phyloP scores from a whole-genome alignment of 2,113 vertebrate genomes.

The Fulmarus glacialis region DNA sequence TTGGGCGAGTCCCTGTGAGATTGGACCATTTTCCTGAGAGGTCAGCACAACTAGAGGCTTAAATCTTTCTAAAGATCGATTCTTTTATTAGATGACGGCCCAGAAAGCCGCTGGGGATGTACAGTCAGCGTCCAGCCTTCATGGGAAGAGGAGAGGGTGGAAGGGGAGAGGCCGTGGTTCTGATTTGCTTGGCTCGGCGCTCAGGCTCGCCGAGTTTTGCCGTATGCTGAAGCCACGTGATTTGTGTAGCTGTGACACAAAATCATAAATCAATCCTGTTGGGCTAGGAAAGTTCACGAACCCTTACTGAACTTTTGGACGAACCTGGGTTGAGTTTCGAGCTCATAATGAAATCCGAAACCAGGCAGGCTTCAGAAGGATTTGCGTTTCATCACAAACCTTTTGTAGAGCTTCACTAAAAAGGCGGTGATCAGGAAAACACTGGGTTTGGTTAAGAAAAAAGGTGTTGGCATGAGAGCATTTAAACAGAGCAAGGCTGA shows the following conservation, averaged over 20 bases:
- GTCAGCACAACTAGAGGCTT: slow-evolving; percentile 22
- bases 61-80: not conserved
- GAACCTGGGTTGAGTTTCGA: slow-evolving; percentile 46
- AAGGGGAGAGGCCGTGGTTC: not conserved
- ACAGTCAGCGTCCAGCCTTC: slow-evolving; percentile 11
- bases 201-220: not conserved
- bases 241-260: slow-evolving; percentile 34
- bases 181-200: not conserved
- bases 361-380: slow-evolving; percentile 40
- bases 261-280: slow-evolving; percentile 53
- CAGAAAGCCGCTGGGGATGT: not conserved
- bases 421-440: not conserved
- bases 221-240: not conserved
- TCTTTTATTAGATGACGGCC: slow-evolving; percentile 7
- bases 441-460: not conserved
- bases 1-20: not conserved
- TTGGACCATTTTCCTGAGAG: slow-evolving; percentile 18
- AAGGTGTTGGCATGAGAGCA: not conserved
- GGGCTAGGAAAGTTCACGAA: slow-evolving; percentile 60
- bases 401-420: not conserved
- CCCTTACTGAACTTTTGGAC: slow-evolving; percentile 54
- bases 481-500: not conserved
- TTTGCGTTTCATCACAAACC: not conserved
- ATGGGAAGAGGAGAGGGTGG: slow-evolving; percentile 15
- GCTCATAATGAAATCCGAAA: slow-evolving; percentile 20